Base-by-base conservation (phyloP, 2,113 vertebrate genomes). In the Ptilorrhoa leucosticta region DNA sequence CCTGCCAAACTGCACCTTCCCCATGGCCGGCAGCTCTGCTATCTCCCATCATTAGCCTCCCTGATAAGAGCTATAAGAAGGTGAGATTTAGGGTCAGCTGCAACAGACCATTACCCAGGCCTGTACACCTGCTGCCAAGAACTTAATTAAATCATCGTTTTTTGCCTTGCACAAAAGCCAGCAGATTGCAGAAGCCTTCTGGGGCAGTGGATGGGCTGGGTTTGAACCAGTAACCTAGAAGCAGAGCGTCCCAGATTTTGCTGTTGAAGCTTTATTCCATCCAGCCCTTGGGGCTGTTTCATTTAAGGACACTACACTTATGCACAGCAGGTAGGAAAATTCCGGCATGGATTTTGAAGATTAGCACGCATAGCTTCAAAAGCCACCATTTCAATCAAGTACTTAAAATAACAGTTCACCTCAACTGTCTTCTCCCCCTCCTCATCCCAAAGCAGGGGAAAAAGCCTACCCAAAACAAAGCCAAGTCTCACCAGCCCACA, bases 11-110 rank as follows among this genome's bases (percentile, higher is more conserved):
- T 4, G 4, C 50, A 81, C 51, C 64, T 66, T 87, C 78, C 53
- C 13, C 1, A 5, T 0, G 0, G 57, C 51, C 11, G 0, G 16
- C 1, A 10, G 26, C 63, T 72, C 84, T 0, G 0, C 54, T 76
- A 73, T 60, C 68, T 92, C 18, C 1, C 39, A 87, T 83, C 71
- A 78, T 87, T 13, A 90, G 56, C 42, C 33, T 88, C 30, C 19
- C 68, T 35, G 66, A 65, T 47, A 96, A 94, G 71, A 90, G 45
- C 78, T 69, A 4, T 65, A 72, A 91, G 68, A 56, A 83, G 30
- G 63, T 44, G 78, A 87, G 66, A 90, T 58, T 86, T 94, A 86
- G 87, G 75, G 58, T 94, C 90, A 97, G 66, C 27, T 4, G 5
- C 44, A 88, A 80, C 44, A 89, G 81, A 88, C 54, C 84, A 58